These are phyloP conservation scores for Zelostemma sp. DNA, from an alignment of 1,140 invertebrate genomes.

Conservation along the genomic window DNA sequence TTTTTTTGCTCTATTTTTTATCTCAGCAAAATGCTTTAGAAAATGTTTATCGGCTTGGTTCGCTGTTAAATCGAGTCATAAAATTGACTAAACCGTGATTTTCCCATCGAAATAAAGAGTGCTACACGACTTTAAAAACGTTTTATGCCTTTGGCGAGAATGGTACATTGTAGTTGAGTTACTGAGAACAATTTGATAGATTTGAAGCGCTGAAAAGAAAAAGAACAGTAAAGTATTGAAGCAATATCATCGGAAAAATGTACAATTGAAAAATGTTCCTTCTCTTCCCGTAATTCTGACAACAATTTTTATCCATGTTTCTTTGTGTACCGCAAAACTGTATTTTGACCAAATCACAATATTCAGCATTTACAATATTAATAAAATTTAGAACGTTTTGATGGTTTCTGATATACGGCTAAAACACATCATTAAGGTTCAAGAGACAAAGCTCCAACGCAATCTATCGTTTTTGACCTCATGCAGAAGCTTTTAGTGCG, in stretches of 20 bases:
- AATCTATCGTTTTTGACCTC: slow-evolving; percentile 14
- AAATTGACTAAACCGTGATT: too few species aligned
- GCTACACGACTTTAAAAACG: slow-evolving; percentile 9
- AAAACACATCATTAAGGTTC: too few species aligned
- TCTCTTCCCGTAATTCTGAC: neutral
- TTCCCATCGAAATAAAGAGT: slow-evolving; percentile 17
- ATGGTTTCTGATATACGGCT: too few species aligned
- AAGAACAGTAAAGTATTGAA: slow-evolving; percentile 12
- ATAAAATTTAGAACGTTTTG: too few species aligned
- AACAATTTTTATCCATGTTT: neutral
- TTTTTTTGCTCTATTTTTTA: too few species aligned
- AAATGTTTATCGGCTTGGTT: too few species aligned
- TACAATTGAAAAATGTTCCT: slow-evolving; percentile 7
- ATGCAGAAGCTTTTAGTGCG: slow-evolving; percentile 32
- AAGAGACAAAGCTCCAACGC: too few species aligned
- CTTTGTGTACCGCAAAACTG: neutral
- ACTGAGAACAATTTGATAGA: slow-evolving; percentile 16
- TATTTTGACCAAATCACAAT: too few species aligned
- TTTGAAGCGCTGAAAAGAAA: slow-evolving; percentile 3
- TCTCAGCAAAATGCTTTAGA: too few species aligned
- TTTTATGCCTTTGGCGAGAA: slow-evolving; percentile 21
- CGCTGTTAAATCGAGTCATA: too few species aligned
- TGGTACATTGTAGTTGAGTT: neutral
- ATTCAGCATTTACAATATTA: too few species aligned
- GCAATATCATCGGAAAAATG: slow-evolving; percentile 6